Conservation (phyloP, 2,113 vertebrate species). For the Oncorhynchus keta region DNA sequence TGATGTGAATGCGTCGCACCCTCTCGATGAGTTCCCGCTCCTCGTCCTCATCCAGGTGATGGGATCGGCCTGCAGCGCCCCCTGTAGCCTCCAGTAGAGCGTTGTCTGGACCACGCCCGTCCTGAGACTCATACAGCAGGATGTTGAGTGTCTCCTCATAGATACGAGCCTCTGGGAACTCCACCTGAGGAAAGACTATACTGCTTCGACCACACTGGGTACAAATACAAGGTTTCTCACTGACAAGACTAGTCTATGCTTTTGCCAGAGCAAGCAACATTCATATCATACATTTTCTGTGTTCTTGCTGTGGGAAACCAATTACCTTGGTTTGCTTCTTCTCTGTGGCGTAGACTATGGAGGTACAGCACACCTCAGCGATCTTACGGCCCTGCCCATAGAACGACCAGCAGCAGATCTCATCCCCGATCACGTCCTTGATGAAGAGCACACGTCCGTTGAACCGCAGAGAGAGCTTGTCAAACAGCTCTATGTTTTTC, state of each 20-base stretch:
- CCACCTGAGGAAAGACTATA: constrained; percentile 75
- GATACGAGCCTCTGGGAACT: constrained; percentile 96
- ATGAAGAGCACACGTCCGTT: constrained; percentile 97
- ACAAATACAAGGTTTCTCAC: no score
- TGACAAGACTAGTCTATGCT: neutral
- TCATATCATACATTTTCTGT: neutral
- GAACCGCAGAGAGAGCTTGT: constrained; percentile 95
- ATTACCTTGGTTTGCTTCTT: constrained; percentile 97
- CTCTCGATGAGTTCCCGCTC: constrained; percentile 84
- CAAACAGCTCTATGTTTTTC: constrained; percentile 98
- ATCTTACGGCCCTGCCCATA: constrained; percentile 96
- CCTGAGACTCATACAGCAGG: constrained; percentile 93
- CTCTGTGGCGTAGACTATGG: constrained; percentile 97
- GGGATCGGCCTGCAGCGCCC: constrained; percentile 88
- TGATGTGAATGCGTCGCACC: constrained; percentile 91
- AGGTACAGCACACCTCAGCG: constrained; percentile 96
- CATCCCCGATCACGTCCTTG: constrained; percentile 95
- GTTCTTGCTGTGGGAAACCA: neutral
- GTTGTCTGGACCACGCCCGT: constrained; percentile 92
- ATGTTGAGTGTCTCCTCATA: constrained; percentile 99
- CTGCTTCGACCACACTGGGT: neutral
- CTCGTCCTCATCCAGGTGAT: constrained; percentile 92
- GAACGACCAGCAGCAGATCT: constrained; percentile 99
- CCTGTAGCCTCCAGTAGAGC: constrained; percentile 93
- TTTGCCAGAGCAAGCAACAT: neutral